Percentiles rank a stretch among this genome's conserved stretches.
These are phyloP conservation scores for Episyrphus balteatus DNA, from an alignment of 1,140 invertebrate genomes.

Conservation along the genomic window DNA sequence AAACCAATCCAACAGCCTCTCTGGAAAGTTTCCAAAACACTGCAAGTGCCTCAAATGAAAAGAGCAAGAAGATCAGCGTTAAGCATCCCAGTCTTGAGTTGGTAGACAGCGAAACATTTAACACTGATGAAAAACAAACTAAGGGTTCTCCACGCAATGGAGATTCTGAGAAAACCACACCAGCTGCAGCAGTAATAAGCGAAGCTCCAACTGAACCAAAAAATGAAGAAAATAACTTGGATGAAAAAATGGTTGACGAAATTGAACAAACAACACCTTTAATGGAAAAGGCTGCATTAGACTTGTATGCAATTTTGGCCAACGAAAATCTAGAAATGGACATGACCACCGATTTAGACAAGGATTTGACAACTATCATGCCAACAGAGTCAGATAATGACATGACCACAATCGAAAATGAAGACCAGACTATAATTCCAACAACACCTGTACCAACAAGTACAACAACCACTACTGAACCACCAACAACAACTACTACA, in stretches of 20 bases:
- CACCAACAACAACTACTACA: constrained; percentile 43
- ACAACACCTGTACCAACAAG: constrained; percentile 42
- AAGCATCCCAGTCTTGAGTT: constrained; percentile 58
- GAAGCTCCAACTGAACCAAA: constrained; percentile 14
- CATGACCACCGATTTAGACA: constrained; percentile 27
- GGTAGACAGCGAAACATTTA: constrained; percentile 67
- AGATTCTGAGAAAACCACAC: constrained; percentile 23
- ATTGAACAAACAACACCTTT: constrained; percentile 49
- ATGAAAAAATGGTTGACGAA: constrained; percentile 22
- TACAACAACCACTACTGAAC: constrained; percentile 42
- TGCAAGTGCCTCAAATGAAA: constrained; percentile 29
- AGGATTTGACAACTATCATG: constrained; percentile 30
- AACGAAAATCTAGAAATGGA: constrained; percentile 60
- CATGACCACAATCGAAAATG: constrained; percentile 27
- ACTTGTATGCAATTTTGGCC: constrained; percentile 66
- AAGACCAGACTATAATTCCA: constrained; percentile 34
- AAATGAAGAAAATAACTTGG: background rate
- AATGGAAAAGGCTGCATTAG: constrained; percentile 71
- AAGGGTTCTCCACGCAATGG: constrained; percentile 24
- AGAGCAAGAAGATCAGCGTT: constrained; percentile 33
- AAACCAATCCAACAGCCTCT: constrained; percentile 25
- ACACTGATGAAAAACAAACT: constrained; percentile 50
- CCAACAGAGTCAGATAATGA: constrained; percentile 35
- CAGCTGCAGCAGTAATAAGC: constrained; percentile 9
- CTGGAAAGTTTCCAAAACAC: constrained; percentile 34